phyloP scores from a whole-genome alignment of 2,888 invertebrate genomes.

The Folsomia candida region DNA sequence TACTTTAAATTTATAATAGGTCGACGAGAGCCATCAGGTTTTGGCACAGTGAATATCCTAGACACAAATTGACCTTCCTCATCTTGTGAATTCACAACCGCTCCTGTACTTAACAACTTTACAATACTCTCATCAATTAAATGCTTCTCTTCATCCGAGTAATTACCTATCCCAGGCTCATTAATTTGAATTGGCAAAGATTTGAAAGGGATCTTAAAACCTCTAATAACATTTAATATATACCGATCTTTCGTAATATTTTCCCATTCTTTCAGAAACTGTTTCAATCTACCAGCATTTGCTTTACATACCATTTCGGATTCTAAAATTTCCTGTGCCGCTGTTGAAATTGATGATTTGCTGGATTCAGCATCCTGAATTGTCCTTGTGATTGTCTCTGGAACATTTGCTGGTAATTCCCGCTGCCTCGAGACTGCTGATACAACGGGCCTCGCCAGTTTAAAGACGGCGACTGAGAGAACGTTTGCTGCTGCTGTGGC shows the following conservation, averaged over 20 bases:
- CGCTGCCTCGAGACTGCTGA: constrained; percentile 6
- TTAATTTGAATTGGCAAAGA: neutral
- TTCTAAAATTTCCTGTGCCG: neutral
- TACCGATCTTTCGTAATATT: constrained; percentile 13
- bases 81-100: neutral
- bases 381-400: neutral
- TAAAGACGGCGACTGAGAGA: constrained; percentile 15
- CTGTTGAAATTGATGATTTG: neutral
- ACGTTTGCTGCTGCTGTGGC: too few species aligned
- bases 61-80: constrained; percentile 1
- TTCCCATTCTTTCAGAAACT: constrained; percentile 11
- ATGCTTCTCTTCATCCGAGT: neutral
- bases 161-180: neutral
- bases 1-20: constrained; percentile 7
- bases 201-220: constrained; percentile 17
- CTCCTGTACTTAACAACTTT: neutral
- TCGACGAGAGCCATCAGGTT: neutral
- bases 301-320: too few species aligned
- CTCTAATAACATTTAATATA: constrained; percentile 9
- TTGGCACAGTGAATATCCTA: neutral
- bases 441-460: constrained; percentile 25
- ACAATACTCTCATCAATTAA: neutral
- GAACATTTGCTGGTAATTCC: neutral
- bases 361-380: neutral
- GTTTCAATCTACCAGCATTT: constrained; percentile 16